Base-by-base conservation (phyloP, 2,797 vertebrate species). In the Acomys russatus region DNA sequence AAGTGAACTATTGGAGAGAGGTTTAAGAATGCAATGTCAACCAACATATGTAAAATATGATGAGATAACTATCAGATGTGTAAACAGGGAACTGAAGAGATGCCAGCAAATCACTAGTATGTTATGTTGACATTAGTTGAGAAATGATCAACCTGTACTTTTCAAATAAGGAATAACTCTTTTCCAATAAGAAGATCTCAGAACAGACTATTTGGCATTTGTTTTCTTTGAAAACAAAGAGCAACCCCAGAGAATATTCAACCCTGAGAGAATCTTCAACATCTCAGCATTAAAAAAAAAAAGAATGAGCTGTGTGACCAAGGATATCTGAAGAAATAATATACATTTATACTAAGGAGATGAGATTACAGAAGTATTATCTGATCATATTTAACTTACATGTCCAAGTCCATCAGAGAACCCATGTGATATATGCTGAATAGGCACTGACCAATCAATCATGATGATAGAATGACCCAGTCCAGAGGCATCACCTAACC, bases 221-320 rank as follows among this genome's bases (percentile, higher is more conserved):
- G 38, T n/a, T 82, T 82, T 73, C n/a, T 63, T 44, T 73, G 35
- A 56, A 66, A 90, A 93, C 44, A 95, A 90, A 90, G 28, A 15
- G 22, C 38, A 44, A 64, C 2, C 10, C 7, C 8, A 44, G 9
- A 4, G 6, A 61, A n/a, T 80, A 59, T 10, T 38, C 90, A 93
- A 88, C 11, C 44, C 44, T 44, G 44, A 44, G 9, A 4, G 6
- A 61, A n/a, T 80, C 49, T 10, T 38, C 90, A 93, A 88, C 11
- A 90, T 14, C 9, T 2, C 10, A 86, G 25, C 7, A 74, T 61
- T 68, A 12, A 35, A 91, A 30, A 15, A 44, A 93, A 30, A 85
- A 93, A 9, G 77, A 76, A 77, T 49, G 44, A 25, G 71, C 80
- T 4, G 14, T 68, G 12, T 23, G 18, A 25, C 15, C 6, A 6